Percentiles rank a stretch among this genome's conserved stretches.
These are phyloP conservation scores for Dioctria rufipes DNA, from an alignment of 2,888 invertebrate genomes.

Conservation along the genomic window DNA sequence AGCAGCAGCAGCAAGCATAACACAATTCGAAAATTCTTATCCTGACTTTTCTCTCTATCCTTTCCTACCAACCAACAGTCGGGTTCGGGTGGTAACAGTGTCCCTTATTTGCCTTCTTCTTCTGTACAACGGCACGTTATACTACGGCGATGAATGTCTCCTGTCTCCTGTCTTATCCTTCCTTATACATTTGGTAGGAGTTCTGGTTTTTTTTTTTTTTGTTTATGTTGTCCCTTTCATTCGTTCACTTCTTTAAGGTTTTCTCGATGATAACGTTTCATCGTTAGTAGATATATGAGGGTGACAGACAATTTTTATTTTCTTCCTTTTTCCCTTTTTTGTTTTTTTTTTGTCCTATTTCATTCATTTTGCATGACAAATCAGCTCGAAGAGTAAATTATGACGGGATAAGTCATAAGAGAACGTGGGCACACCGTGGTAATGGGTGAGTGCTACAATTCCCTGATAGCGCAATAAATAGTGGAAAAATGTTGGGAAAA, in stretches of 20 bases:
- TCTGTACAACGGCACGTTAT: slow-evolving; percentile 9
- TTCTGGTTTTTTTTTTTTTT: neutral
- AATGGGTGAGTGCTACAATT: neutral
- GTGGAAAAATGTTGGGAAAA: slow-evolving; percentile 43
- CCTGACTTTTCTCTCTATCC: slow-evolving; percentile 27
- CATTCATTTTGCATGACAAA: slow-evolving; percentile 53
- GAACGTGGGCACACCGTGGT: slow-evolving; percentile 40
- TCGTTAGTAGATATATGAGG: slow-evolving; percentile 6
- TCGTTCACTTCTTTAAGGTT: neutral
- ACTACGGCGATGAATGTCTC: slow-evolving; percentile 4
- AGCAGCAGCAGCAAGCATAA: too few relatives aligned
- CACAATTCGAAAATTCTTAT: slow-evolving; percentile 32
- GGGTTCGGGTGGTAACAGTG: neutral
- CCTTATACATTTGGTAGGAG: slow-evolving; percentile 20
- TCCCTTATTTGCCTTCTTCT: slow-evolving; percentile 25
- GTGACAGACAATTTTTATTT: slow-evolving; percentile 44
- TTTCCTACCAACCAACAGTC: slow-evolving; percentile 5
- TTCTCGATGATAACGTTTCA: neutral
- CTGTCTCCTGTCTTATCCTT: slow-evolving; percentile 4
- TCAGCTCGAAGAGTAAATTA: slow-evolving; percentile 57
- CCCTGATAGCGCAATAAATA: neutral
- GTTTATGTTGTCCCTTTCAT: slow-evolving; percentile 23
- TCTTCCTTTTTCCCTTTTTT: slow-evolving; percentile 38
- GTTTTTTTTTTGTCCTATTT: slow-evolving; percentile 4
- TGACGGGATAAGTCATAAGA: slow-evolving; percentile 57